Percentiles rank a stretch among this genome's conserved stretches.
phyloP scores from a whole-genome alignment of 2,888 invertebrate genomes.

The Nowickia ferox region DNA sequence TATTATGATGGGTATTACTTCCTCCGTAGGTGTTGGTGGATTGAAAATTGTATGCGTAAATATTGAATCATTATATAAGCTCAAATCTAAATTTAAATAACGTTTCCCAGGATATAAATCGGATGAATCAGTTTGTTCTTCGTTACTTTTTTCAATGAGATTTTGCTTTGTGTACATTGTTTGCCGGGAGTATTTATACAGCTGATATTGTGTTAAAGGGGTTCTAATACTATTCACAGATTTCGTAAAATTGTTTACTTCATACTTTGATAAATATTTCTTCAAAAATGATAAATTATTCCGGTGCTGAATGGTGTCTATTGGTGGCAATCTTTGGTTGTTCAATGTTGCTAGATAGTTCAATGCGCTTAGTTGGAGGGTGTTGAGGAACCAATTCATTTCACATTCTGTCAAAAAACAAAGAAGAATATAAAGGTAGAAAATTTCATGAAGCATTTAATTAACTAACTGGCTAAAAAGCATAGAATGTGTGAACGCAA shows the following conservation, averaged over 20 bases:
- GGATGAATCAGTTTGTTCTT: background rate
- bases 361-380: conserved; percentile 44
- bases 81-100: conserved; percentile 62
- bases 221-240: conserved; percentile 68
- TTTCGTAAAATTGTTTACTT: conserved; percentile 45
- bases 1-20: conserved; percentile 51
- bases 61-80: conserved; percentile 40
- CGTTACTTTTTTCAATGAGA: background rate
- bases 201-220: conserved; percentile 61
- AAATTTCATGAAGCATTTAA: background rate
- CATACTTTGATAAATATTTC: conserved; percentile 25
- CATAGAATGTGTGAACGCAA: conserved; percentile 15
- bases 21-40: conserved; percentile 62
- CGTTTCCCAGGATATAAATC: conserved; percentile 60
- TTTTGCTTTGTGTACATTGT: conserved; percentile 23
- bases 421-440: background rate
- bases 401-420: conserved; percentile 61
- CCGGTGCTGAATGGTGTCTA: conserved; percentile 62
- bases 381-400: conserved; percentile 61
- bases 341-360: conserved; percentile 50
- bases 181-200: conserved; percentile 30
- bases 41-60: conserved; percentile 63
- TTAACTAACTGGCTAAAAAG: conserved; percentile 18
- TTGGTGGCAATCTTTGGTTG: conserved; percentile 43
- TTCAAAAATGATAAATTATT: conserved; percentile 39